Evolutionary conservation across 2,888 invertebrate species (phyloP), one percentile per base, ranked within the genome.

Genomic region (Frankliniella fusca): DNA sequence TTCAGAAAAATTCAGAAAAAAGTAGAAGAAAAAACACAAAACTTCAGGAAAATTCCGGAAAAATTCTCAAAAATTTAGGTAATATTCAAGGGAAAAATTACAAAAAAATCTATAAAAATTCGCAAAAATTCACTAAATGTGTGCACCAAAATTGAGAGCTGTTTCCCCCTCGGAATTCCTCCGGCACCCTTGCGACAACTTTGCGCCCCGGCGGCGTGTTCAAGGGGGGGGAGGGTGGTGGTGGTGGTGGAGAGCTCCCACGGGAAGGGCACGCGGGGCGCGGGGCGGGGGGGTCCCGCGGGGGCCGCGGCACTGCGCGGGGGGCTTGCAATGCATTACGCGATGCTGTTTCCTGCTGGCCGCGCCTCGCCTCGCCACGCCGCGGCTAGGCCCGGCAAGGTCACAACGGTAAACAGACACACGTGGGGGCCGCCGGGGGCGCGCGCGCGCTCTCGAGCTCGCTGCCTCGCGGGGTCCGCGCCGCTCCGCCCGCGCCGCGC

Each of bases 291-390:
- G 83, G 85, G 86, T 86, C 86, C 85, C 86, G 86, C 86, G n/a
- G n/a, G n/a, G n/a, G n/a, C n/a, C n/a, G n/a, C n/a, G n/a, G 7
- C 20, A 50, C 54, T 20, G 15, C 10, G 54, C 61, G 20, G 61
- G 15, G 85, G 86, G 86, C 85, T 85, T 84, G 86, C 87, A 87
- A 87, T 87, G 87, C 87, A 87, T 87, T 87, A 87, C 87, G 87
- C 87, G 86, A 87, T 87, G 87, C 86, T 86, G 87, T 61, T 61
- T 61, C 61, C 61, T 61, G 61, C 61, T 18, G 61, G 61, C 20
- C 15, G 61, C 38, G 38, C 38, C 86, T 86, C 81, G 48, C 28
- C 81, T 0, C 80, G n/a, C 80, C 12, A 8, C 50, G 27, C 80
- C 80, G 80, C 50, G 61, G 54, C 80, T 49, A 50, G 28, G 61